Conservation (phyloP, 1,140 invertebrate species). For the Homarus americanus region DNA sequence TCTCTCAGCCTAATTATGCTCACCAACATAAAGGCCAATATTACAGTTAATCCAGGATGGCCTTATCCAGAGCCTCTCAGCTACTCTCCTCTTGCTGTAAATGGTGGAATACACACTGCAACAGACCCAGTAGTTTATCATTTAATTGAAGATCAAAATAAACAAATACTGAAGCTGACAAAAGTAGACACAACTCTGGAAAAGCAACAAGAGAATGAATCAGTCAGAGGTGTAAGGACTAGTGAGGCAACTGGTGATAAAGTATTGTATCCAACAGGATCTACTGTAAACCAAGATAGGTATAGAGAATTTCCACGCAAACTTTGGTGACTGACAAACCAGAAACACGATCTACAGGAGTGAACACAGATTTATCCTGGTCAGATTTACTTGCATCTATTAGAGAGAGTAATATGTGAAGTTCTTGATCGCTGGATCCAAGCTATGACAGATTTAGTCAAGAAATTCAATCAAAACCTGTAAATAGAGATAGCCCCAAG, state of each 20-base stretch:
- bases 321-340: not conserved
- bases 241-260: not conserved
- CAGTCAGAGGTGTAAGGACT: not conserved
- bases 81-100: not conserved
- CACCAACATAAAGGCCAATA: not conserved
- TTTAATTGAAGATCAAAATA: conserved; percentile 44
- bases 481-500: not conserved
- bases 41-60: not conserved
- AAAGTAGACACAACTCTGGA: conserved; percentile 21
- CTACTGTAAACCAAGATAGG: not conserved
- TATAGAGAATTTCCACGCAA: conserved; percentile 22
- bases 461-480: not conserved
- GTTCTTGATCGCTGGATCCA: not conserved
- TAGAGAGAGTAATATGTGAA: not conserved
- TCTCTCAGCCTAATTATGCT: not conserved
- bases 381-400: conserved; percentile 7
- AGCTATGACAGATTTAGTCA: not conserved
- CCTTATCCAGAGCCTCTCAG: not conserved
- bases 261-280: not conserved
- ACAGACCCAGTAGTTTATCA: conserved; percentile 29
- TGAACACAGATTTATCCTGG: conserved; percentile 58
- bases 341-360: conserved; percentile 5
- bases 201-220: conserved; percentile 7
- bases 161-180: conserved; percentile 32
- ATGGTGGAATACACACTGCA: not conserved